Conservation (phyloP, 2,113 vertebrate genomes). For the Malurus cyaneus region DNA sequence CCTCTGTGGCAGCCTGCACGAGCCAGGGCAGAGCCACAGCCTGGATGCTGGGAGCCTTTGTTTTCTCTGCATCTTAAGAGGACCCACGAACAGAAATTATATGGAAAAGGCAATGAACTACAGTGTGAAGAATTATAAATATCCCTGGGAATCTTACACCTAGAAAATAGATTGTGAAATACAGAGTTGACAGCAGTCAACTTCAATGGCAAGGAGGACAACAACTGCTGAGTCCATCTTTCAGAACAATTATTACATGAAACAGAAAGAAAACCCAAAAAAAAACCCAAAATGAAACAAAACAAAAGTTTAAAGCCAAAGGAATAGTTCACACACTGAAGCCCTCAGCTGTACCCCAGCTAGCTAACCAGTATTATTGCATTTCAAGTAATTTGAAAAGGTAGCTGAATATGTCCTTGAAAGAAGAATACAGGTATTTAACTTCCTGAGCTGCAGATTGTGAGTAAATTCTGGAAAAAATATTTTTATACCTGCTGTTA, state of each 20-base stretch:
- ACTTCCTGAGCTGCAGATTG: neutral
- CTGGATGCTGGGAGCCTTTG: neutral
- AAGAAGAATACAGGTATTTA: neutral
- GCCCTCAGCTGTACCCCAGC: neutral
- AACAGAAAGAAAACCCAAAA: neutral
- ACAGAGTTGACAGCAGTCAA: neutral
- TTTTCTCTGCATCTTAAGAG: neutral
- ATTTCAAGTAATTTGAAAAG: neutral
- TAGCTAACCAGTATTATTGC: neutral
- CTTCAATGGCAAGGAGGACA: neutral
- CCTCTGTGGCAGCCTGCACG: accelerated
- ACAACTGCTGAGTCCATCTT: neutral
- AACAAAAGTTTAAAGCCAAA: neutral
- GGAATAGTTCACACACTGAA: neutral
- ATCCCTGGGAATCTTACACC: neutral
- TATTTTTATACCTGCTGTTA: neutral
- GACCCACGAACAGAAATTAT: accelerated
- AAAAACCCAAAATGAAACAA: neutral
- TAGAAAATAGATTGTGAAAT: neutral
- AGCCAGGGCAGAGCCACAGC: neutral
- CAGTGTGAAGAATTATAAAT: neutral
- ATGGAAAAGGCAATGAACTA: neutral
- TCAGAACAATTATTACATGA: neutral
- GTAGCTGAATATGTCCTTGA: neutral
- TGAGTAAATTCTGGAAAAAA: neutral